A percentile compares a stretch with the other conserved stretches of the same genome.
Conservation (phyloP, 2,888 invertebrate genomes). For the Gisinianus flammeolus region DNA sequence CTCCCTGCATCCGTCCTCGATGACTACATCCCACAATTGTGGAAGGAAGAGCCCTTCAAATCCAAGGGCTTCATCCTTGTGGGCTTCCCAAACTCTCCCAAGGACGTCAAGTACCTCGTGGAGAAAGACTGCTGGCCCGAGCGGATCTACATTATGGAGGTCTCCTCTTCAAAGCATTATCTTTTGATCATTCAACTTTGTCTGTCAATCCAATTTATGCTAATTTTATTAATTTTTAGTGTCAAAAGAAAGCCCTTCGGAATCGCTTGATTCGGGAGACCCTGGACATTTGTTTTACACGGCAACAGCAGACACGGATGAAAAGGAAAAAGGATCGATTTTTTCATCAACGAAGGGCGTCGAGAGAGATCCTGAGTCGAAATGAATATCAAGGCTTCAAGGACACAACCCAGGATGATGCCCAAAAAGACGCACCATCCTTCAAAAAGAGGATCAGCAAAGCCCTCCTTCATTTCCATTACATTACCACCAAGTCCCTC, state of each 20-base stretch:
- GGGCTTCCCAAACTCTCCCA: slow-evolving; percentile 68
- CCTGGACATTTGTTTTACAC: neutral
- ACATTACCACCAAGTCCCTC: slow-evolving; percentile 13
- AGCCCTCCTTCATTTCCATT: slow-evolving; percentile 27
- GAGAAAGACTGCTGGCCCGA: slow-evolving; percentile 68
- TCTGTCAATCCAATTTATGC: neutral
- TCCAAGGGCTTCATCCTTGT: slow-evolving; percentile 67
- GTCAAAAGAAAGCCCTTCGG: slow-evolving; percentile 22
- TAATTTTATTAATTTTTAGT: slow-evolving; percentile 11
- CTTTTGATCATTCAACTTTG: neutral
- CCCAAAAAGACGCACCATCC: neutral
- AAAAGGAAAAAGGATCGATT: too few species aligned
- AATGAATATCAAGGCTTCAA: neutral
- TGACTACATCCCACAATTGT: slow-evolving; percentile 64
- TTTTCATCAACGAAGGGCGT: neutral
- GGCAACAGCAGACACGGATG: too few species aligned
- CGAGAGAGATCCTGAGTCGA: too few species aligned
- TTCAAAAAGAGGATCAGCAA: slow-evolving; percentile 10
- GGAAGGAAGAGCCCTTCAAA: slow-evolving; percentile 66
- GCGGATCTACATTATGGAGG: slow-evolving; percentile 43
- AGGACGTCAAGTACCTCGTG: slow-evolving; percentile 67
- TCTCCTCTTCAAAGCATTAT: neutral
- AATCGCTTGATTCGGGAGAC: slow-evolving; percentile 25
- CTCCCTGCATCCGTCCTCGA: slow-evolving; percentile 64
- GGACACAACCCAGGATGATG: neutral